Conservation (phyloP, 2,113 vertebrate genomes). For the Scopus umbretta region DNA sequence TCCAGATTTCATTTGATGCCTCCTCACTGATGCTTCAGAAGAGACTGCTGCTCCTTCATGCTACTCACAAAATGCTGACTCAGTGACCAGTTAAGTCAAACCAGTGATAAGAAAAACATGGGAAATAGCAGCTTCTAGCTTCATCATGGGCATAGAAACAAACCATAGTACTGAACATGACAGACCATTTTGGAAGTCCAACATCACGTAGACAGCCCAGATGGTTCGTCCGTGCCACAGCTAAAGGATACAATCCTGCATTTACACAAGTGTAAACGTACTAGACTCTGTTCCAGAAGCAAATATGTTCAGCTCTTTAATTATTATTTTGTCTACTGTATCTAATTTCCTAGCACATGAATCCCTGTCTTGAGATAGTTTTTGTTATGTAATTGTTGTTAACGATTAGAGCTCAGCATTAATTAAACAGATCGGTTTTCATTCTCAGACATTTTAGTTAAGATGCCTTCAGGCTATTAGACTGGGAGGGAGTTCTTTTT, state of each 20-base stretch:
- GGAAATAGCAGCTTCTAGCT: neutral
- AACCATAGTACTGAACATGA: neutral
- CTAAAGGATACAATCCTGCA: neutral
- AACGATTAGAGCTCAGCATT: neutral
- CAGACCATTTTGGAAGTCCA: neutral
- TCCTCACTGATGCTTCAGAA: neutral
- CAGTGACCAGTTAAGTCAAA: neutral
- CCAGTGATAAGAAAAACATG: neutral
- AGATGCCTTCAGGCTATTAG: constrained; percentile 33
- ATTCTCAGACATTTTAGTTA: constrained; percentile 24
- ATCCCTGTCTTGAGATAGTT: constrained; percentile 8
- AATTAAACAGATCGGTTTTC: constrained; percentile 31
- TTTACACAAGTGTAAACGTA: neutral
- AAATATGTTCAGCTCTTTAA: neutral
- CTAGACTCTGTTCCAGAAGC: neutral
- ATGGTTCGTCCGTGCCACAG: accelerated
- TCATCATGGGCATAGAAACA: neutral
- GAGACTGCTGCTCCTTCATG: neutral
- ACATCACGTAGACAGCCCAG: neutral
- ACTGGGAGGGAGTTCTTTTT: neutral
- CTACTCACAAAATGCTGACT: neutral
- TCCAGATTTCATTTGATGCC: neutral
- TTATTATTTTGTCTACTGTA: neutral
- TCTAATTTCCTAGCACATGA: neutral
- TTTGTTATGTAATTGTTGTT: constrained; percentile 30